Base-by-base conservation (phyloP, 1,140 invertebrate species). In the Drosophila fuyamai region DNA sequence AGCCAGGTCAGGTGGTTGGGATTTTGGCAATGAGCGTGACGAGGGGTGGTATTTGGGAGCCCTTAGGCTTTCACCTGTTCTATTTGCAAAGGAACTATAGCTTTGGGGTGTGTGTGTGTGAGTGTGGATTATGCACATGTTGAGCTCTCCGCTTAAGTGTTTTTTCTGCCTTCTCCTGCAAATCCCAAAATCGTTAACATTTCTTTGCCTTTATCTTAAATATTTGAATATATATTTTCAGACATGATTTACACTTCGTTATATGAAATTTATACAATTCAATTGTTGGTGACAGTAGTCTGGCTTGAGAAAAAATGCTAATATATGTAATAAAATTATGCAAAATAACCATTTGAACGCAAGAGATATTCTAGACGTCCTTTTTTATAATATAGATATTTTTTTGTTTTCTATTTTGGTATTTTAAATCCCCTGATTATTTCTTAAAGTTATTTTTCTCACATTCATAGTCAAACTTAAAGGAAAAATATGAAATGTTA, bases 71-170 rank as follows among this genome's bases (percentile, higher is more conserved):
- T 55, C 60, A 62, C 63, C 68, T 76, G 76, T 57, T 80, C 76
- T 70, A 83, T 79, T 80, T 83, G 76, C 81, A 79, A 58, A 59
- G 72, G 32, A 10, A 47, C 53, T 59, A 23, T 57, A 6, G 76
- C 55, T 48, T 12, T 35, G 16, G 27, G 44, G 38, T 61, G 50
- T 38, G 63, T 47, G 18, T 63, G 51, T 43, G 18, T 23, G 38
- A 36, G 44, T 62, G 54, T 51, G 61, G 77, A 84, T 83, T 83
- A 84, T 84, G 81, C 81, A 83, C 81, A 83, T 83, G 81, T 85
- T 80, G 76, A 60, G 81, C 61, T 54, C 47, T 84, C 50, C 47
- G 47, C 59, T 63, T 60, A 84, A 85, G 67, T 85, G 73, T 18
- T 58, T 71, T 35, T 10, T 44, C 12, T 35, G 6, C 29, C 29